phyloP scores from a whole-genome alignment of 2,113 vertebrate species.

The Erythrocercus mccallii region DNA sequence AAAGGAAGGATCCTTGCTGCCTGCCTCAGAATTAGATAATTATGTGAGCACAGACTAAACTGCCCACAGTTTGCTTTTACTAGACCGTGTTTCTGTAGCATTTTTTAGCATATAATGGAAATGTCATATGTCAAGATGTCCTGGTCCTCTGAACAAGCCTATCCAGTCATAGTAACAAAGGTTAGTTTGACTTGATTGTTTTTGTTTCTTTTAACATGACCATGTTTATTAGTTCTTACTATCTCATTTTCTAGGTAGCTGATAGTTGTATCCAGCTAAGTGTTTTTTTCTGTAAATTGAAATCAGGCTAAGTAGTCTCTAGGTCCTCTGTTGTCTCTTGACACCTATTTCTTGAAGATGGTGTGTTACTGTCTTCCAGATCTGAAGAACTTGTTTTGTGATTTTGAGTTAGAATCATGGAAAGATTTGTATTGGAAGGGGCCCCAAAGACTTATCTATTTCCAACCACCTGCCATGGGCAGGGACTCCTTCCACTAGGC shows the following conservation, averaged over 20 bases:
- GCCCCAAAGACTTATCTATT: background rate
- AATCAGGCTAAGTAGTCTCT: background rate
- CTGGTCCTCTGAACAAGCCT: background rate
- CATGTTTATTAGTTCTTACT: background rate
- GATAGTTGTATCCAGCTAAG: background rate
- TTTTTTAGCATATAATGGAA: background rate
- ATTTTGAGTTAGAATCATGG: background rate
- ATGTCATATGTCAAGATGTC: background rate
- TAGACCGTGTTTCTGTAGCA: background rate
- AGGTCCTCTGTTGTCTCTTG: background rate
- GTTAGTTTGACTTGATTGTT: background rate
- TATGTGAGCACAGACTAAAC: background rate
- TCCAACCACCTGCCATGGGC: background rate
- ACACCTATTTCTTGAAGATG: too few relatives aligned
- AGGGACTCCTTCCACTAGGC: background rate
- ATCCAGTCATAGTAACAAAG: background rate
- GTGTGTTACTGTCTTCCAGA: too few relatives aligned
- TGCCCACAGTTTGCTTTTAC: background rate
- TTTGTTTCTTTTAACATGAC: background rate
- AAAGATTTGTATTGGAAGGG: background rate
- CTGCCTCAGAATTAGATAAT: background rate
- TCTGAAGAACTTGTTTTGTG: background rate
- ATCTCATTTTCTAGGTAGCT: background rate
- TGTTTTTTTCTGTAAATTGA: background rate
- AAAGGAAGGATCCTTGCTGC: background rate